Conservation (phyloP, 2,797 vertebrate species). For the Sebastolobus alascanus region DNA sequence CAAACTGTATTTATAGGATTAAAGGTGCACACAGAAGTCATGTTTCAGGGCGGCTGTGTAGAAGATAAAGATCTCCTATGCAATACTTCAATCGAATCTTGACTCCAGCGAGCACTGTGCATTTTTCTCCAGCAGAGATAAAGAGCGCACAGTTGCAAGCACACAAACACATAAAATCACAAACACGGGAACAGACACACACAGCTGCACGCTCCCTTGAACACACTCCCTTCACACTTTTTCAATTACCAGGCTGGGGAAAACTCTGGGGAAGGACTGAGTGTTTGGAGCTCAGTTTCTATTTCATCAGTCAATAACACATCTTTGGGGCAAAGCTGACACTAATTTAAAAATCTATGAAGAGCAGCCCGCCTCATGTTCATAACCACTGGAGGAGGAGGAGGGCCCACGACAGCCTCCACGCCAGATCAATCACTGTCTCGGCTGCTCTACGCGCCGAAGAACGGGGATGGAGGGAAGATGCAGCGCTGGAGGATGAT, state of each 20-base stretch:
- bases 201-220: slow-evolving; percentile 55
- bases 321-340: slow-evolving; percentile 90
- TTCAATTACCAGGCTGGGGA: slow-evolving; percentile 87
- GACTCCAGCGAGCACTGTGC: slow-evolving; percentile 60
- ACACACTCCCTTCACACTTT: slow-evolving; percentile 85
- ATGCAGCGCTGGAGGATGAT: slow-evolving; percentile 43
- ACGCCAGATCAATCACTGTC: slow-evolving; percentile 82
- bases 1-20: slow-evolving; percentile 65
- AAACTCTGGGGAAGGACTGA: slow-evolving; percentile 87
- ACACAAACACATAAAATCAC: slow-evolving; percentile 61
- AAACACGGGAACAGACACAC: slow-evolving; percentile 55
- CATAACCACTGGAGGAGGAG: slow-evolving; percentile 81
- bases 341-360: slow-evolving; percentile 92
- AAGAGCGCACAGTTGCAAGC: slow-evolving; percentile 65
- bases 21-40: slow-evolving; percentile 56
- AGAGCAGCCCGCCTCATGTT: slow-evolving; percentile 84
- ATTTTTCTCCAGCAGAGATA: slow-evolving; percentile 80
- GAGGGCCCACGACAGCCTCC: slow-evolving; percentile 68
- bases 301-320: slow-evolving; percentile 90
- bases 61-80: slow-evolving; percentile 80
- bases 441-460: slow-evolving; percentile 29
- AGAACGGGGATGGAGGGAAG: slow-evolving; percentile 36
- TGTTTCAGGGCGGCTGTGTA: slow-evolving; percentile 57
- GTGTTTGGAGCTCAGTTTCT: slow-evolving; percentile 86
- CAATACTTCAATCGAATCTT: slow-evolving; percentile 78